These are phyloP conservation scores for Nysson spinosus DNA, from an alignment of 2,888 invertebrate genomes.

Conservation along the genomic window DNA sequence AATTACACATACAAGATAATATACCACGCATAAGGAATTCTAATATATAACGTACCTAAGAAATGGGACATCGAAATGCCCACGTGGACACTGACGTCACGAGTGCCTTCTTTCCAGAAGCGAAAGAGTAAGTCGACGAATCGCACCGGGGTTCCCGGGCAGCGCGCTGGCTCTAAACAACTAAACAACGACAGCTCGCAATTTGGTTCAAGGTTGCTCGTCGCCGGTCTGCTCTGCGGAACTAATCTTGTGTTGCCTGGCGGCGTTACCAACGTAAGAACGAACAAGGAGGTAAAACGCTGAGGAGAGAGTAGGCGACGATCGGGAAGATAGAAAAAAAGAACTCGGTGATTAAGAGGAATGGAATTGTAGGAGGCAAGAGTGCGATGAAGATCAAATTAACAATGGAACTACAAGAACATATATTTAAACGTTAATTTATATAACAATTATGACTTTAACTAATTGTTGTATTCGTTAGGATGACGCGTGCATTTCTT, in stretches of 20 bases:
- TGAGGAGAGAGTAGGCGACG: background rate
- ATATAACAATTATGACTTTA: too few relatives aligned
- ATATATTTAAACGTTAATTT: too few relatives aligned
- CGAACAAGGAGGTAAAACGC: background rate
- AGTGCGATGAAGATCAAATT: background rate
- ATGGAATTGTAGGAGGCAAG: slow-evolving; percentile 1
- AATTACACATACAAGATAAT: too few relatives aligned
- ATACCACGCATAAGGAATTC: too few relatives aligned
- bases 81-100: too few relatives aligned
- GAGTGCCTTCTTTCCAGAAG: too few relatives aligned
- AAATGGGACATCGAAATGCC: too few relatives aligned
- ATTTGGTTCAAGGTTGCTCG: slow-evolving; percentile 57
- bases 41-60: too few relatives aligned
- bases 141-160: slow-evolving; percentile 38
- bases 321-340: slow-evolving; percentile 7
- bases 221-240: slow-evolving; percentile 42
- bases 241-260: slow-evolving; percentile 56
- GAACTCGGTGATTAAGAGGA: slow-evolving; percentile 1
- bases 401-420: too few relatives aligned
- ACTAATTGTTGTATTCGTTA: too few relatives aligned
- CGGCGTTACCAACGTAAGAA: slow-evolving; percentile 14
- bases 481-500: too few relatives aligned
- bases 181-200: slow-evolving; percentile 67
- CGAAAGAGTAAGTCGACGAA: too few relatives aligned
- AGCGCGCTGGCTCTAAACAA: slow-evolving; percentile 61